Percentiles rank a stretch among this genome's conserved stretches.
Conservation (phyloP, 2,113 vertebrate genomes). For the Nerophis lumbriciformis region DNA sequence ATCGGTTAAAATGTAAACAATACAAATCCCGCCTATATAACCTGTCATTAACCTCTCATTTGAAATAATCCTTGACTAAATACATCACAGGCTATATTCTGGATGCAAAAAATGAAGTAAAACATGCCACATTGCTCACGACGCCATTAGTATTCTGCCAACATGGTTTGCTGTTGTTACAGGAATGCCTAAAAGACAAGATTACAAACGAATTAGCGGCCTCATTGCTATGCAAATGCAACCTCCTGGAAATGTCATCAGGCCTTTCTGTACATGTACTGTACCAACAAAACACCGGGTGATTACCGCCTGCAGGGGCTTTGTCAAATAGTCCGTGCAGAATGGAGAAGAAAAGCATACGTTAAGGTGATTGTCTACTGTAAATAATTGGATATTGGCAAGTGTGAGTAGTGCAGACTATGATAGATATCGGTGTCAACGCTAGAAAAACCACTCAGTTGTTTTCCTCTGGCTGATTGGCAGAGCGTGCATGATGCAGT, state of each 20-base stretch:
- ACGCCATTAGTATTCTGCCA: too few species aligned
- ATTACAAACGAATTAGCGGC: neutral
- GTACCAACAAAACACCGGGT: neutral
- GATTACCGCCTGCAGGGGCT: neutral
- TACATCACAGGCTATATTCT: too few species aligned
- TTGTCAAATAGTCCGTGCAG: slow-evolving; percentile 3
- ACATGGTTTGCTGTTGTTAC: neutral
- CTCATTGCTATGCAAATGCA: neutral
- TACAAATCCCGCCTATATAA: neutral
- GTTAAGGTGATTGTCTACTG: neutral
- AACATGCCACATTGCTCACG: too few species aligned
- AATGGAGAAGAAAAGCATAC: slow-evolving; percentile 2
- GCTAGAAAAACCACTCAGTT: too few species aligned
- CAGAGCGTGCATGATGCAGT: too few species aligned
- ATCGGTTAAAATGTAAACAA: slow-evolving; percentile 3
- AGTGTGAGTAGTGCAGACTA: too few species aligned
- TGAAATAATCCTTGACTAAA: too few species aligned
- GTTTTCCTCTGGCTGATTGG: too few species aligned
- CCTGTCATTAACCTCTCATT: too few species aligned
- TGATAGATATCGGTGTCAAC: too few species aligned
- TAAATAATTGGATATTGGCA: neutral
- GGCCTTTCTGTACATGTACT: slow-evolving; percentile 1
- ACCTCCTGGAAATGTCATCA: neutral
- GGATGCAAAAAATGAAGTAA: too few species aligned
- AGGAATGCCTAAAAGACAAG: neutral